phyloP scores from a whole-genome alignment of 2,888 invertebrate genomes.

The Pogonocherus hispidulus region DNA sequence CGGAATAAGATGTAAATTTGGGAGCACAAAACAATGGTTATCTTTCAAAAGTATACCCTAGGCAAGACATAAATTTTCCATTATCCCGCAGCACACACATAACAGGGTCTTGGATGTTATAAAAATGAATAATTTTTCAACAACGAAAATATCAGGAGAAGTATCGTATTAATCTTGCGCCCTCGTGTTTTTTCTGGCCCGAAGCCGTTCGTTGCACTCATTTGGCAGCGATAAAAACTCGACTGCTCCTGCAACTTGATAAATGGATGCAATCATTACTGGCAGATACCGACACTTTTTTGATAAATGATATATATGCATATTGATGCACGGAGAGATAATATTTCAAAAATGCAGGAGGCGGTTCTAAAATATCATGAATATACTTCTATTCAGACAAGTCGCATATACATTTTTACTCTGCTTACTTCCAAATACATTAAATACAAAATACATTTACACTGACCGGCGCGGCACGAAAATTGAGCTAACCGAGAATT shows the following conservation, averaged over 20 bases:
- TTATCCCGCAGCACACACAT: slow-evolving; percentile 20
- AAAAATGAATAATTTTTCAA: slow-evolving; percentile 35
- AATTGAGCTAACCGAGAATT: too few species aligned
- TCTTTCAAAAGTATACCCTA: slow-evolving; percentile 27
- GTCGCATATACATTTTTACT: too few species aligned
- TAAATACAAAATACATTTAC: too few species aligned
- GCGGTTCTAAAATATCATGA: neutral
- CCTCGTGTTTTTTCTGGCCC: slow-evolving; percentile 21
- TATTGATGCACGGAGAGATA: slow-evolving; percentile 18
- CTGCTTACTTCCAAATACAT: too few species aligned
- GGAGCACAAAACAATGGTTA: slow-evolving; percentile 24
- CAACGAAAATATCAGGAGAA: slow-evolving; percentile 31
- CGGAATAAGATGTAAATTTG: slow-evolving; percentile 21
- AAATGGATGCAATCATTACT: slow-evolving; percentile 31
- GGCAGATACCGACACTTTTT: slow-evolving; percentile 31
- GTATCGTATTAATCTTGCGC: slow-evolving; percentile 26
- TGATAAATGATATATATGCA: slow-evolving; percentile 31
- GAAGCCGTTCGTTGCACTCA: slow-evolving; percentile 28
- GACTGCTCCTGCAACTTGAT: slow-evolving; percentile 28
- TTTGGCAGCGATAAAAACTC: slow-evolving; percentile 30
- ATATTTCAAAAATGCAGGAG: slow-evolving; percentile 1
- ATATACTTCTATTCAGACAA: neutral
- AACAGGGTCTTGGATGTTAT: slow-evolving; percentile 19
- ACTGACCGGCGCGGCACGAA: too few species aligned
- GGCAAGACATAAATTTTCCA: slow-evolving; percentile 32